Conservation (phyloP, 2,888 invertebrate genomes). For the Serrognathus titanus region DNA sequence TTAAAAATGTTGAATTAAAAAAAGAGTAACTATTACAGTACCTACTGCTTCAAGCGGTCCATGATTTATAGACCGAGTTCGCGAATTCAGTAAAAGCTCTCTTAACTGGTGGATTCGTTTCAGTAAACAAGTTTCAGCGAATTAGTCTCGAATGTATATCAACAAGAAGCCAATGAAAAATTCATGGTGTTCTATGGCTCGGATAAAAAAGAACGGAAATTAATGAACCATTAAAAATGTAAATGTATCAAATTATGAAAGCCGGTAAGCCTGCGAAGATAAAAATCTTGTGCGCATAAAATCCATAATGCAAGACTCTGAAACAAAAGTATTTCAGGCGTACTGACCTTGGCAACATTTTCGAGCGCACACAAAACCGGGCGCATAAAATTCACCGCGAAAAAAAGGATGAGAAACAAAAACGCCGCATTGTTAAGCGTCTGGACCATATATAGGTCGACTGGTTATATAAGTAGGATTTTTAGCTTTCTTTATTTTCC, state of each 20-base stretch:
- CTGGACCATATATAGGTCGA: conserved; percentile 48
- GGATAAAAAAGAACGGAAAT: too few species aligned
- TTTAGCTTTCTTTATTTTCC: conserved; percentile 19
- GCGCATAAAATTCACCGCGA: conserved; percentile 33
- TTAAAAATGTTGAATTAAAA: too few species aligned
- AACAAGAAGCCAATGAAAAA: too few species aligned
- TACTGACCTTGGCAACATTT: conserved; percentile 38
- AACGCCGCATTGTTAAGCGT: conserved; percentile 43
- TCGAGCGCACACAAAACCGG: conserved; percentile 24
- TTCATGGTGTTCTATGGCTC: too few species aligned
- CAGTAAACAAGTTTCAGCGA: too few species aligned
- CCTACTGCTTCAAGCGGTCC: too few species aligned
- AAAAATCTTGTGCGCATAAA: background rate
- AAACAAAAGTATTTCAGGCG: conserved; percentile 19
- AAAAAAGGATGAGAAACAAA: conserved; percentile 15
- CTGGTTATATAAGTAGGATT: conserved; percentile 32
- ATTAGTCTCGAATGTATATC: too few species aligned
- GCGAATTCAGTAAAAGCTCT: too few species aligned
- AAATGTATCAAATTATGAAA: background rate
- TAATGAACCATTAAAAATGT: too few species aligned
- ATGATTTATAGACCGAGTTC: too few species aligned
- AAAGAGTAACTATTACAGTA: too few species aligned
- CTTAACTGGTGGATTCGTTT: too few species aligned
- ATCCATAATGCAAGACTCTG: background rate
- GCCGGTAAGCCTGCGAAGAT: conserved; percentile 7